Base-by-base conservation (phyloP, 2,888 invertebrate species). In the Cotesia congregata region DNA sequence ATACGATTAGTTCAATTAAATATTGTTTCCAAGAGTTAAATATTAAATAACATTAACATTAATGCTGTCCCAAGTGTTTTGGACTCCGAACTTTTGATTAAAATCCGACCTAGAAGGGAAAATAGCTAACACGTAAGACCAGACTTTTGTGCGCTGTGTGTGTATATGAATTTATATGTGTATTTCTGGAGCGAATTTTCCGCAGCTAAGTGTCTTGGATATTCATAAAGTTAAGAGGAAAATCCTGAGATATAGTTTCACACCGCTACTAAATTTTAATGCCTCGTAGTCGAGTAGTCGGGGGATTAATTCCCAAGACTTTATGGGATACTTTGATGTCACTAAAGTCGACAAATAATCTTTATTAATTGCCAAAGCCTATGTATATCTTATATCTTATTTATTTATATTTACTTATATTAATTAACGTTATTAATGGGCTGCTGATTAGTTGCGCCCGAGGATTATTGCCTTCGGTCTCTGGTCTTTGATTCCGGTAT, bases 211-310 rank as follows among this genome's bases (percentile, higher is more conserved):
- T 62, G 62, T 60, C 62, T 50, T 75, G 69, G 70, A 70, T 69
- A 75, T 70, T 75, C 70, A 70, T 70, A 75, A 75, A 75, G 75
- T 71, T 75, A 30, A 30, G 30, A 30, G 59, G 75, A 75, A 70
- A 75, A 75, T 75, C 75, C 75, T 75, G 75, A 75, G 70, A 69
- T 75, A 75, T 72, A 62, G 72, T 72, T 59, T 72, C 72, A 61
- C 20, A 38, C 15, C 20, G 39, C 15, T 15, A 60, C 50, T 50
- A 70, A 70, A 50, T 70, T 70, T 60, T 60, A 30, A 40, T 61
- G 74, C 67, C 41, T 74, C 64, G 61, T 4, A 20, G 74, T 30
- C 38, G 30, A 30, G 30, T 30, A 30, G 30, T 30, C 9, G 59
- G 15, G 68, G 62, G 68, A 68, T 74, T 68, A 59, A n/a, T 39